A percentile compares a stretch with the other conserved stretches of the same genome.
These are phyloP conservation scores for Gymnoscopelus microlampas DNA, from an alignment of 2,797 vertebrate genomes.

Conservation along the genomic window DNA sequence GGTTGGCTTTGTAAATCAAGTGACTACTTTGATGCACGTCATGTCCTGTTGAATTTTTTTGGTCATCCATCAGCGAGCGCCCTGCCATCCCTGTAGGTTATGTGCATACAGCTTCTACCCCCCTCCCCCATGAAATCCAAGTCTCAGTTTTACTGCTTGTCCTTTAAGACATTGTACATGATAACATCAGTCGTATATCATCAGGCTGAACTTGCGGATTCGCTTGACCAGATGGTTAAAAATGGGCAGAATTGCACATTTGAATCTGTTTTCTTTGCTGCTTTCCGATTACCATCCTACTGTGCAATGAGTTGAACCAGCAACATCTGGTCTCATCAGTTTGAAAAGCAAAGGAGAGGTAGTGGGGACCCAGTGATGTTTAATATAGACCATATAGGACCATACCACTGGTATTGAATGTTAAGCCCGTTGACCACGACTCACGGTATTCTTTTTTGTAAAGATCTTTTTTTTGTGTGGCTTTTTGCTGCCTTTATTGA, in stretches of 20 bases:
- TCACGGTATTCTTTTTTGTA: too few relatives aligned
- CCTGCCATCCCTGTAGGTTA: conserved; percentile 13
- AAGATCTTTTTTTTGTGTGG: too few relatives aligned
- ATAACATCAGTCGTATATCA: conserved; percentile 13
- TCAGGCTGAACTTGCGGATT: not conserved
- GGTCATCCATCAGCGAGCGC: conserved; percentile 27
- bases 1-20: conserved; percentile 16
- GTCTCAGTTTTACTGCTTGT: conserved; percentile 10
- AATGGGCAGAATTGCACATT: not conserved
- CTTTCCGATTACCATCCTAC: too few relatives aligned
- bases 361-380: too few relatives aligned
- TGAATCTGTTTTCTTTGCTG: too few relatives aligned
- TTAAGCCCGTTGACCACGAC: too few relatives aligned
- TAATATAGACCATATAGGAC: too few relatives aligned
- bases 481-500: too few relatives aligned
- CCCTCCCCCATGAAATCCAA: not conserved
- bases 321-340: too few relatives aligned
- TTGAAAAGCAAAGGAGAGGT: too few relatives aligned
- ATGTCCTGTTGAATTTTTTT: conserved; percentile 25
- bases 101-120: not conserved
- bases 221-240: not conserved
- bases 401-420: too few relatives aligned
- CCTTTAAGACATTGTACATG: conserved; percentile 6
- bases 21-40: conserved; percentile 25
- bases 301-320: too few relatives aligned